Conservation (phyloP, 2,113 vertebrate genomes). For the Spea multiplicata region DNA sequence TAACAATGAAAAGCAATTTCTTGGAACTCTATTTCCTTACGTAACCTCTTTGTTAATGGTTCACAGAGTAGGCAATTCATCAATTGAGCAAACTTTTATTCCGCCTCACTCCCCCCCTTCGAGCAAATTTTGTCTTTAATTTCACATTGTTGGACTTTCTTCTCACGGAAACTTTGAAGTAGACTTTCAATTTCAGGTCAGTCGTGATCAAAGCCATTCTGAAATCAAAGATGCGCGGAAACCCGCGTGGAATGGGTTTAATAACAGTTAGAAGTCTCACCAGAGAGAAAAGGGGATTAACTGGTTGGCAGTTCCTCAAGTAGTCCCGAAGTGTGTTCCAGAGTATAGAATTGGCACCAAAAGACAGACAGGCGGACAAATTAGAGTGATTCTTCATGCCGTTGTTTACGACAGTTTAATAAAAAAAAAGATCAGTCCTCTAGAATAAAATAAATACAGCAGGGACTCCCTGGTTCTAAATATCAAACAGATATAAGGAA, state of each 20-base stretch:
- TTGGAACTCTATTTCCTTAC: background rate
- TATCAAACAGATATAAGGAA: too few relatives aligned
- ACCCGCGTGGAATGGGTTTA: conserved; percentile 35
- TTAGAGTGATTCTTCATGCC: background rate
- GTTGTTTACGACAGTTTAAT: background rate
- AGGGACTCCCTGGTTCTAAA: too few relatives aligned
- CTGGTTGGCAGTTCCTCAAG: conserved; percentile 37
- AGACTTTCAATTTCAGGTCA: conserved; percentile 37
- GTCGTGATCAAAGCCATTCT: conserved; percentile 45
- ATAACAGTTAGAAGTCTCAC: conserved; percentile 30
- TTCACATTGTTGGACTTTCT: conserved; percentile 20
- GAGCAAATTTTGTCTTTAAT: conserved; percentile 22
- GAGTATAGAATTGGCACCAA: conserved; percentile 18
- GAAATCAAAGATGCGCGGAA: conserved; percentile 39
- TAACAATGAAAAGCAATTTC: too few relatives aligned
- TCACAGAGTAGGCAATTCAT: background rate
- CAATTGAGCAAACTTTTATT: background rate
- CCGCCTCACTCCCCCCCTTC: background rate
- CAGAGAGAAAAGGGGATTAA: conserved; percentile 30
- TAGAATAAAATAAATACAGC: too few relatives aligned
- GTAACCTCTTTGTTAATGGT: background rate
- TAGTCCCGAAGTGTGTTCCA: conserved; percentile 19
- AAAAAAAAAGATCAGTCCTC: too few relatives aligned
- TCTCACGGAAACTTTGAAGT: conserved; percentile 36
- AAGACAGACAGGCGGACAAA: conserved; percentile 5